These are phyloP conservation scores for Piliocolobus tephrosceles DNA, from an alignment of 2,113 vertebrate genomes.

Conservation along the genomic window DNA sequence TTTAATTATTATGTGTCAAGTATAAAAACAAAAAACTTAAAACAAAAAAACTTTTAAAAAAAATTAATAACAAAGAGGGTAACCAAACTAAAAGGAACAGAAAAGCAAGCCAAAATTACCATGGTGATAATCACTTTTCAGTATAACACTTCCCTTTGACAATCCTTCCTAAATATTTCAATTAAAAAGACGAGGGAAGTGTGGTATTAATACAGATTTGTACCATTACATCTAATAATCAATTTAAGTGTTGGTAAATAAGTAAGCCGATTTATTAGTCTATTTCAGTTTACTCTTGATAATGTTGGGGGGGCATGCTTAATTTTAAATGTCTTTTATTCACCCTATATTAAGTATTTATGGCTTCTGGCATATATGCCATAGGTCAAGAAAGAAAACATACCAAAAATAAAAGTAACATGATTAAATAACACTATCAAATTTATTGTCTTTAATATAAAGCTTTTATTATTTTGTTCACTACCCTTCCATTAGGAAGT, in stretches of 20 bases:
- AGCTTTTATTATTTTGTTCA: not conserved
- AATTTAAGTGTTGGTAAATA: constrained; percentile 33
- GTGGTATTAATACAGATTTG: constrained; percentile 22
- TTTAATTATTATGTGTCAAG: not conserved
- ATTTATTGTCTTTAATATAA: not conserved
- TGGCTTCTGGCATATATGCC: not conserved
- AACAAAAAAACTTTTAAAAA: not conserved
- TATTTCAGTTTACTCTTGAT: constrained; percentile 40
- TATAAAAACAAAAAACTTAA: not conserved
- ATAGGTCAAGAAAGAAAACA: not conserved
- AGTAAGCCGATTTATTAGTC: constrained; percentile 19
- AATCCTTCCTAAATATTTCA: not conserved
- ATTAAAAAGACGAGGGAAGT: constrained; percentile 1
- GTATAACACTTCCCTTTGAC: not conserved
- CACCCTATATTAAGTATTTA: not conserved
- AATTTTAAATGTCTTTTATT: constrained; percentile 40
- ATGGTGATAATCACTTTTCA: not conserved
- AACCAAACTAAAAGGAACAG: not conserved
- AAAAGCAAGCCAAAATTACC: not conserved
- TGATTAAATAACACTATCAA: not conserved
- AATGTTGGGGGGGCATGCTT: not conserved
- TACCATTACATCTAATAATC: constrained; percentile 17
- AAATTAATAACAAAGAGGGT: not conserved
- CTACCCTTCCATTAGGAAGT: not conserved
- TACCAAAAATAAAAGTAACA: not conserved